These are phyloP conservation scores for Melanotaenia maccullochi DNA, from an alignment of 2,797 vertebrate species.

Conservation along the genomic window DNA sequence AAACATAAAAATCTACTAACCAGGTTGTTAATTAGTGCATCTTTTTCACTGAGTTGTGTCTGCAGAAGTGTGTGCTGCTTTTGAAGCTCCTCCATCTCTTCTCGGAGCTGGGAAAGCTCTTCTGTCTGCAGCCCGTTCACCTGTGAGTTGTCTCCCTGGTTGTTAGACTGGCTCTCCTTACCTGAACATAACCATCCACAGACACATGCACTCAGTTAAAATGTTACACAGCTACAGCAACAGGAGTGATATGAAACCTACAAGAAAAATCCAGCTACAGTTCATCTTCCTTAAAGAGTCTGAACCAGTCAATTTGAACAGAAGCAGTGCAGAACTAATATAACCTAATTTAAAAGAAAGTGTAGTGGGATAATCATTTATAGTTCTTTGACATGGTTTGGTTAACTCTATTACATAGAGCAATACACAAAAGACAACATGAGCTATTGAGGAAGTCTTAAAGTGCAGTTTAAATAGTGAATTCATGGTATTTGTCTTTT, in stretches of 20 bases:
- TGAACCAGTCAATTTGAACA: neutral
- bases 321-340: neutral
- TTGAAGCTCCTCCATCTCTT: slow-evolving; percentile 90
- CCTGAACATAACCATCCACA: slow-evolving; percentile 73
- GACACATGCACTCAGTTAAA: neutral
- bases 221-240: neutral
- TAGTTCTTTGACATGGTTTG: neutral
- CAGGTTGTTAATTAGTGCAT: slow-evolving; percentile 86
- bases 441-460: neutral
- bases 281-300: neutral
- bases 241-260: neutral
- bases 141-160: slow-evolving; percentile 81
- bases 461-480: neutral
- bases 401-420: neutral
- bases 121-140: slow-evolving; percentile 93
- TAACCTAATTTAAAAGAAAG: neutral
- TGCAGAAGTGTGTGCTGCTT: slow-evolving; percentile 85
- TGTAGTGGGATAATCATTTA: neutral
- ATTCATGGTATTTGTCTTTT: neutral
- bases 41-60: slow-evolving; percentile 88
- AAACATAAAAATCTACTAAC: slow-evolving; percentile 70
- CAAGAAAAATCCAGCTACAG: too few relatives aligned
- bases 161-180: slow-evolving; percentile 88
- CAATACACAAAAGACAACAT: neutral
- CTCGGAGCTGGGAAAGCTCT: slow-evolving; percentile 86